Conservation (phyloP, 2,797 vertebrate species). For the Anableps anableps region DNA sequence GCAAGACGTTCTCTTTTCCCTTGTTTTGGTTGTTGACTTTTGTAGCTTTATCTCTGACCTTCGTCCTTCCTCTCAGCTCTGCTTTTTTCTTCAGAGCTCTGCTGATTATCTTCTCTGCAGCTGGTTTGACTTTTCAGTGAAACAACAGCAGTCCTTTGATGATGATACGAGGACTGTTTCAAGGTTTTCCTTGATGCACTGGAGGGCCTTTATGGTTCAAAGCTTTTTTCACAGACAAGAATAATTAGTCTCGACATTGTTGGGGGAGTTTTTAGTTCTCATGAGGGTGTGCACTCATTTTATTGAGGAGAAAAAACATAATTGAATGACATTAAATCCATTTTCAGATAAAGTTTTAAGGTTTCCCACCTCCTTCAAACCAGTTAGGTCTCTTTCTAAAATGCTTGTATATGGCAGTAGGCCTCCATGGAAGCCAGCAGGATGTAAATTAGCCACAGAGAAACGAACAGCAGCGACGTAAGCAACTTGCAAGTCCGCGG, state of each 20-base stretch:
- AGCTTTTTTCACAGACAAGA: constrained; percentile 2
- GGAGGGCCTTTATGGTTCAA: constrained; percentile 1
- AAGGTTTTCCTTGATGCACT: constrained; percentile 17
- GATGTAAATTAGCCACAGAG: constrained; percentile 87
- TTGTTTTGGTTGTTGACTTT: constrained; percentile 5
- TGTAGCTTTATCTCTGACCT: neutral
- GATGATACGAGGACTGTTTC: constrained; percentile 16
- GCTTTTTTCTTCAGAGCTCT: neutral
- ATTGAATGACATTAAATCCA: constrained; percentile 5
- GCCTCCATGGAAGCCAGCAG: constrained; percentile 86
- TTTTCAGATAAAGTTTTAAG: constrained; percentile 6
- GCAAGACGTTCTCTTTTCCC: neutral
- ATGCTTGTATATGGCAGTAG: constrained; percentile 84
- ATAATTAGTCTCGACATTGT: constrained; percentile 10
- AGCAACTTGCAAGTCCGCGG: constrained; percentile 83
- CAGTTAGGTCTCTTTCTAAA: constrained; percentile 70
- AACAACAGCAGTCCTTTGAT: constrained; percentile 1
- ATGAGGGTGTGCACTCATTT: neutral
- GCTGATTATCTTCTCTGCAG: constrained; percentile 29
- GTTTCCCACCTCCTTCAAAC: neutral
- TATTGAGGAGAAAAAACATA: constrained; percentile 2
- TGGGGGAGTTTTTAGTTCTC: constrained; percentile 8
- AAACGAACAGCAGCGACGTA: constrained; percentile 79
- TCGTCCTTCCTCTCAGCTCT: neutral
- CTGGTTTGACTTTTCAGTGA: constrained; percentile 28